Evolutionary conservation across 2,888 invertebrate species (phyloP), one percentile per base, ranked within the genome.

Genomic region (Netelia virgata): DNA sequence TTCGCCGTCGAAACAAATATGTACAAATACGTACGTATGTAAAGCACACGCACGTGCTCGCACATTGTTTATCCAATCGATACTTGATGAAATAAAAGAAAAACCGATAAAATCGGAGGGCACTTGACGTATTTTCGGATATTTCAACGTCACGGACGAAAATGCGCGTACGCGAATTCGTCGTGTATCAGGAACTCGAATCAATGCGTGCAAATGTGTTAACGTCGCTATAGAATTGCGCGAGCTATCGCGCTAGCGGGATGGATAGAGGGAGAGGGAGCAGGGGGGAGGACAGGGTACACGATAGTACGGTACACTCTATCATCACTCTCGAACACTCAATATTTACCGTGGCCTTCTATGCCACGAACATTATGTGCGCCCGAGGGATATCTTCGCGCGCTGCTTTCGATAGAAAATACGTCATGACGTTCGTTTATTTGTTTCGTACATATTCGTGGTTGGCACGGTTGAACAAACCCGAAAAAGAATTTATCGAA

Each of bases 241-340:
- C 79, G 57, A 72, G 66, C 50, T 74, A 78, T 70, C 87, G 86
- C 88, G 87, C 87, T 82, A 82, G 84, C 81, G 64, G 59, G 78
- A 73, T 69, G 43, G 23, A 61, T 23, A 23, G 23, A 3, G 23
- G 50, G 57, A 61, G 81, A 73, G 70, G 63, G 76, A 41, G 72
- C 59, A 28, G 18, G 10, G 61, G 53, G 63, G 57, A 3, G 2
- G 3, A 23, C 79, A 85, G 28, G 28, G 28, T 28, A 50, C 78
- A 81, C 74, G 78, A 75, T 70, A 53, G 63, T 61, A 41, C 73
- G 47, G 68, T 73, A 70, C 86, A 75, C 50, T 66, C 47, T 72
- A 76, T 76, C 73, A 55, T 68, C 80, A 36, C 63, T 41, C 57
- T 72, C 69, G 73, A 63, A 68, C 81, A 77, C 63, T 73, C 84